Evolutionary conservation across 2,888 invertebrate genomes (phyloP).

Genomic region (Coenonympha glycerion): DNA sequence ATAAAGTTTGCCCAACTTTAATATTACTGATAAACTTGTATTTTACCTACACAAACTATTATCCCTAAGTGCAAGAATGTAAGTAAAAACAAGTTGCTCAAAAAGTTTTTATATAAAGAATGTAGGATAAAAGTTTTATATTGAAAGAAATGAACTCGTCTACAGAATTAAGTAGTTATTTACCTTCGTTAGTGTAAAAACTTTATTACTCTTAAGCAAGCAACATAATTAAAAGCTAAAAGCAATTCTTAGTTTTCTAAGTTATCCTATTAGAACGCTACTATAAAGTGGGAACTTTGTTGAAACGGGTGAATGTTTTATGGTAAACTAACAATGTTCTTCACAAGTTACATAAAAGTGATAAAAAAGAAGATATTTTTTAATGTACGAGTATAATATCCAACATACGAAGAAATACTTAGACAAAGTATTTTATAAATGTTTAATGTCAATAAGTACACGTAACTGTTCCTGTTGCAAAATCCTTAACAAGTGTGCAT

Average conservation of each 20-base stretch:
- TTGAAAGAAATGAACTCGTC: background rate
- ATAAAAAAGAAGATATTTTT: too few relatives aligned
- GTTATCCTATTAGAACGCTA: conserved; percentile 10
- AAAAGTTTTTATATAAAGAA: conserved; percentile 8
- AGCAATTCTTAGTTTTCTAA: conserved; percentile 26
- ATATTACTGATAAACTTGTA: background rate
- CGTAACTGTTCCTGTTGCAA: background rate
- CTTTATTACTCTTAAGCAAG: conserved; percentile 26
- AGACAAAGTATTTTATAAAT: too few relatives aligned
- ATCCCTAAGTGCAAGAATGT: background rate
- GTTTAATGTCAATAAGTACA: too few relatives aligned
- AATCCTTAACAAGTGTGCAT: too few relatives aligned
- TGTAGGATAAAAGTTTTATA: background rate
- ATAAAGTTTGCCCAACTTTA: too few relatives aligned
- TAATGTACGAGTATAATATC: too few relatives aligned
- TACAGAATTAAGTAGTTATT: conserved; percentile 8
- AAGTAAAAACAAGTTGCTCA: conserved; percentile 4
- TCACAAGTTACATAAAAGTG: background rate
- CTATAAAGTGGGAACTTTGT: conserved; percentile 8
- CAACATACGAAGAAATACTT: too few relatives aligned
- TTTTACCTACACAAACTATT: too few relatives aligned
- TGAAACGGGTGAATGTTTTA: background rate
- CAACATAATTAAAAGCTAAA: conserved; percentile 33
- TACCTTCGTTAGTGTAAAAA: conserved; percentile 17
- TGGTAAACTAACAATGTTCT: background rate